These are phyloP conservation scores for Rattus norvegicus DNA, from an alignment of 2,113 vertebrate genomes.

Conservation along the genomic window DNA sequence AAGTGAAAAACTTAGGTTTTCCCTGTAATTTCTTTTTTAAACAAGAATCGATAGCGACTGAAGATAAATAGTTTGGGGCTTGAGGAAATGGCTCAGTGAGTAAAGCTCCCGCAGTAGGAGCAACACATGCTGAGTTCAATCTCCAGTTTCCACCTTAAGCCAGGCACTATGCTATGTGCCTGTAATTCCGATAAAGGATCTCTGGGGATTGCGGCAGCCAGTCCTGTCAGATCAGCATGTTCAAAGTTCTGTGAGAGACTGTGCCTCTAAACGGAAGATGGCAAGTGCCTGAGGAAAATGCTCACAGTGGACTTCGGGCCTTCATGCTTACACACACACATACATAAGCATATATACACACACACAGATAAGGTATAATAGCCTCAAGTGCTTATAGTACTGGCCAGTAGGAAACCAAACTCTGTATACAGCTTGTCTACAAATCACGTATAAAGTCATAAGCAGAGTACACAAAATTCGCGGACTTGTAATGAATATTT, in stretches of 20 bases:
- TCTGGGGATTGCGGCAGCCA: background rate
- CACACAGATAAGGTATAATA: background rate
- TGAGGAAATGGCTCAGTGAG: background rate
- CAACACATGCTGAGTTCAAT: background rate
- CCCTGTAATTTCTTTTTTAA: background rate
- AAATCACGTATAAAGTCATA: constrained; percentile 1
- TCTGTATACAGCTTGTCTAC: background rate
- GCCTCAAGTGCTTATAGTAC: background rate
- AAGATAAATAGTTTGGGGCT: background rate
- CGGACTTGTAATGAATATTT: constrained; percentile 52
- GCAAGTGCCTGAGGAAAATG: background rate
- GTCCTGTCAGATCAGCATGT: background rate
- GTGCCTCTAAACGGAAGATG: background rate
- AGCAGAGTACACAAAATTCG: constrained; percentile 1
- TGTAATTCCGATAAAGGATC: background rate
- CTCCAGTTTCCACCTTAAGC: background rate
- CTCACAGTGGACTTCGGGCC: background rate
- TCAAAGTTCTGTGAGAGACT: background rate
- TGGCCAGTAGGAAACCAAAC: background rate
- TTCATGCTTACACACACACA: background rate
- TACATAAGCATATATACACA: fast-evolving
- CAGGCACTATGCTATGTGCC: background rate
- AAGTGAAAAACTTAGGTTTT: background rate
- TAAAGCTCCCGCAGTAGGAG: fast-evolving
- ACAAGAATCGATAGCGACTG: background rate